Evolutionary conservation across 2,113 vertebrate genomes (phyloP), one percentile per base, ranked within the genome.

Genomic region (Delphinapterus leucas): DNA sequence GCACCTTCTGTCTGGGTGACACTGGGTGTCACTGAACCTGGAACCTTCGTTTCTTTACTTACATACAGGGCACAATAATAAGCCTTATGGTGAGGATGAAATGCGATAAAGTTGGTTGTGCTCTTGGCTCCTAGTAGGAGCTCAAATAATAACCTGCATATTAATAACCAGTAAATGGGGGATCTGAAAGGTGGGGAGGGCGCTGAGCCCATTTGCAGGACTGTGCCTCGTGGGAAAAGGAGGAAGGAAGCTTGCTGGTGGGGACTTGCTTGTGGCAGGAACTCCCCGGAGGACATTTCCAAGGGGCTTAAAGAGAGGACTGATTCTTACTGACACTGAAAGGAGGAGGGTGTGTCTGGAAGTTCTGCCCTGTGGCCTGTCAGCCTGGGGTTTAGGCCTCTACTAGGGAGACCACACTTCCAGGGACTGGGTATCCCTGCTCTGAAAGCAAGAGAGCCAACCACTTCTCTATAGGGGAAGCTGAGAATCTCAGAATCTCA

Each of bases 121-220:
- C n/a, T 67, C 68, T 79, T 74, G 79, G 84, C 18, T 65, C 31
- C 88, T 15, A 14, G 65, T 23, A 44, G 74, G 55, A 76, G 3
- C 26, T 60, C 11, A 13, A 36, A 10, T 41, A 4, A 28, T 3
- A 53, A 81, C 4, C 4, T 0, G 1, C 15, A 8, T 1, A 53
- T 20, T n/a, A 25, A 58, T 58, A 36, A 25, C 33, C 44, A 55
- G 61, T 28, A 53, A 68, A 15, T 8, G 12, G 41, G 8, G 26
- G 3, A 26, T 33, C 11, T 28, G 47, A n/a, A n/a, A 14, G 20
- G 3, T 5, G 11, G n/a, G 18, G 47, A 53, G 12, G 47, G 25
- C 0, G 1, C 83, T 38, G 14, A 92, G 73, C 1, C 2, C 15
- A 0, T 4, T 3, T 4, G 2, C 0, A n/a, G 53, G 71, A 49